Percentiles rank a stretch among this genome's conserved stretches.
phyloP scores from a whole-genome alignment of 2,113 vertebrate genomes.

The Notiomystis cincta region DNA sequence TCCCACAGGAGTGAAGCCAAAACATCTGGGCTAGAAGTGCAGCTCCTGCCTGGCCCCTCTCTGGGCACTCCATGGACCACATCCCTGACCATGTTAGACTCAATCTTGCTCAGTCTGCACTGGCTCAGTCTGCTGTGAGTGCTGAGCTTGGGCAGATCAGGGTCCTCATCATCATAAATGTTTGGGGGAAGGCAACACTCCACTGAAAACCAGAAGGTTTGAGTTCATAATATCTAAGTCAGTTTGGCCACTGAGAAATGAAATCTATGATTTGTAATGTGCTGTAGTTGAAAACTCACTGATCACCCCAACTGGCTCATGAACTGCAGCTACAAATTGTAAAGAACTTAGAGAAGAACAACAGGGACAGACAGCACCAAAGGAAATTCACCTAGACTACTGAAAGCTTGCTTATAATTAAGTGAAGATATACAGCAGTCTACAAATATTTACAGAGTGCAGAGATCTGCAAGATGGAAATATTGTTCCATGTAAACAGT shows the following conservation, averaged over 20 bases:
- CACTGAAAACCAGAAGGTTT: neutral
- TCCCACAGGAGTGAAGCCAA: neutral
- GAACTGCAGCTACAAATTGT: neutral
- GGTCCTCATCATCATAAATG: neutral
- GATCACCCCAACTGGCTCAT: neutral
- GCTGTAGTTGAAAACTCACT: neutral
- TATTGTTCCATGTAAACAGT: neutral
- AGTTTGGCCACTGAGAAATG: neutral
- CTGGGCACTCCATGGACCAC: neutral
- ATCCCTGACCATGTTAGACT: neutral
- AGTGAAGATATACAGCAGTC: neutral
- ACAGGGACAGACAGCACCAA: neutral
- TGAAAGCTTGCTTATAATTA: neutral
- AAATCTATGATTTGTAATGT: neutral
- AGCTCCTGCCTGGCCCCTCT: neutral
- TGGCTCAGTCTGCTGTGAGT: too few relatives aligned
- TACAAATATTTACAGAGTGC: neutral
- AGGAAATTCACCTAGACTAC: neutral
- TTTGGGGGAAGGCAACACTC: neutral
- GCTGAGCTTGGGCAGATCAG: neutral
- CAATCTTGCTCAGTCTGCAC: too few relatives aligned
- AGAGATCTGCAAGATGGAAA: neutral
- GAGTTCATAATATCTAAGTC: neutral
- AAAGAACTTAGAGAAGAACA: neutral
- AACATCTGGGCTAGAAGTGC: neutral